Conservation (phyloP, 2,888 invertebrate species). For the Serripes groenlandicus region DNA sequence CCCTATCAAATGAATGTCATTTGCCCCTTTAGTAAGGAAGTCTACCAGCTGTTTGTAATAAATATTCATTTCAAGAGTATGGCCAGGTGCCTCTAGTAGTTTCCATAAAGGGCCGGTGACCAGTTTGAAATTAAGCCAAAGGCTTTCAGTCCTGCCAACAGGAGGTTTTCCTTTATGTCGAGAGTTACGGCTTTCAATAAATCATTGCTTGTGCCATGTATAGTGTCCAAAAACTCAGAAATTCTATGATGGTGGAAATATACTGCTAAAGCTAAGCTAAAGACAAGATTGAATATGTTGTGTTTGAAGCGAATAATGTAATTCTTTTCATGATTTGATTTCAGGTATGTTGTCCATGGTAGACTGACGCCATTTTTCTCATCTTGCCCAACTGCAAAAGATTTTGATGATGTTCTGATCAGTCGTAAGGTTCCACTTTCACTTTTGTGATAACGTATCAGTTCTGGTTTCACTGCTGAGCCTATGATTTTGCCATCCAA, state of each 20-base stretch:
- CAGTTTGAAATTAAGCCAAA: slow-evolving; percentile 50
- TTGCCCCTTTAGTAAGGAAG: slow-evolving; percentile 39
- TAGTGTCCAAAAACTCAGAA: slow-evolving; percentile 27
- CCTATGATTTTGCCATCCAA: slow-evolving; percentile 61
- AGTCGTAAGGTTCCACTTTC: slow-evolving; percentile 63
- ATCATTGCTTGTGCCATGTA: slow-evolving; percentile 37
- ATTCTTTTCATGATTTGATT: slow-evolving; percentile 35
- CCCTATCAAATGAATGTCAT: slow-evolving; percentile 23
- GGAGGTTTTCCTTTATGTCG: slow-evolving; percentile 41
- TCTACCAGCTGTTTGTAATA: slow-evolving; percentile 41
- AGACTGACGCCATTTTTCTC: slow-evolving; percentile 53
- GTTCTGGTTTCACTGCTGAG: slow-evolving; percentile 44
- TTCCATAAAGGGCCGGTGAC: slow-evolving; percentile 50
- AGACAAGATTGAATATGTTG: slow-evolving; percentile 53
- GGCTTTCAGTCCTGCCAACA: slow-evolving; percentile 44
- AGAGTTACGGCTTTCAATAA: slow-evolving; percentile 50
- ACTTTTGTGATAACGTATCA: slow-evolving; percentile 60
- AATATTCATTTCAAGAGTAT: slow-evolving; percentile 53
- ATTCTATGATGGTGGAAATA: slow-evolving; percentile 31
- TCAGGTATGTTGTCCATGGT: slow-evolving; percentile 45
- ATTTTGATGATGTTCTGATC: slow-evolving; percentile 50
- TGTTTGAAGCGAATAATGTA: slow-evolving; percentile 42
- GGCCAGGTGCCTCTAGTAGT: slow-evolving; percentile 43
- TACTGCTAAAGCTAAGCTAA: slow-evolving; percentile 34
- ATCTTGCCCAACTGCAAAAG: slow-evolving; percentile 56